Evolutionary conservation across 2,888 invertebrate genomes (phyloP), one percentile per base, ranked within the genome.

Genomic region (Allacma fusca): DNA sequence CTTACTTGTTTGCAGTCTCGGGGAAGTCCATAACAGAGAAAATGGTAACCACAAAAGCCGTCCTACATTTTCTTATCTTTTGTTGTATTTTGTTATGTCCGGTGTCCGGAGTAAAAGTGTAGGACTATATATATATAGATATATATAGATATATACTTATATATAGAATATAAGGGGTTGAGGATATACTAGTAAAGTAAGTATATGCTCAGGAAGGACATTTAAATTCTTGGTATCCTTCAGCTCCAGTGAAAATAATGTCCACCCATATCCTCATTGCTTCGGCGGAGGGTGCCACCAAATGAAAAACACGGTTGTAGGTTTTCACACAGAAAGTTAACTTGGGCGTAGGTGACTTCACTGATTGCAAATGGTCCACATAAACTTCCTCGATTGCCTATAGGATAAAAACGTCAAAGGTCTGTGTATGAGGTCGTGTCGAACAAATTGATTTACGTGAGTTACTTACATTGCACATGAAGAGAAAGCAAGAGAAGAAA

Each of bases 221-320:
- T 84, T 90, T 90, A 84, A 91, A 92, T 86, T 91, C 91, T 85
- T 91, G 91, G 86, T 96, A 95, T 0, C 95, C 96, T 86, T 96
- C 95, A 1, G 96, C 96, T 13, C 96, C 96, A 0, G 96, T 95
- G 88, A 96, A 95, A 72, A 96, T 91, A 9, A 95, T 95, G 88
- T 98, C 98, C 75, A 98, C 95, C 98, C 98, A 98, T 85, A 98
- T 95, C 82, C 97, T 89, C 88, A 97, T 97, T 0, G 96, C 94
- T 86, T 97, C 97, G 9, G 97, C 93, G 0, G 95, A 94, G 0
- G 97, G 95, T 12, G 97, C 96, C 91, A 96, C 94, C 59, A 98
- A 89, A 87, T 94, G 94, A 87, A 95, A 97, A 72, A 93, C 91
- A 75, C 97, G 90, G 84, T 95, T 94, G 81, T 93, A 91, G 0